Evolutionary conservation across 2,888 invertebrate species (phyloP), one percentile per base, ranked within the genome.

Genomic region (Kuschelorhynchus macadamiae): DNA sequence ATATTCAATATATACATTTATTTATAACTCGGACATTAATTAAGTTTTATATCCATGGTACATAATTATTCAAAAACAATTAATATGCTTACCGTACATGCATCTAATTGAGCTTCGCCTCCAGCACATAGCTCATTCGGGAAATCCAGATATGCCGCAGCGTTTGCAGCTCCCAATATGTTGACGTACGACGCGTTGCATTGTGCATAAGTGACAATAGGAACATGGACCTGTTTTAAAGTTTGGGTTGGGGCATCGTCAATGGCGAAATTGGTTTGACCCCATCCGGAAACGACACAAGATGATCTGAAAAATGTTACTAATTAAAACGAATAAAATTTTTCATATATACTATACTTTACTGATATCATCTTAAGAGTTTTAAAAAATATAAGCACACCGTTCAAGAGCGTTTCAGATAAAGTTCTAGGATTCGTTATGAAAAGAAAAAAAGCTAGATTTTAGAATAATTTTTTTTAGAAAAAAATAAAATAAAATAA

Each of bases 91-190:
- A 92, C 92, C 52, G 91, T 92, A 83, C 93, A 94, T 20, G 93
- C 89, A 80, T 94, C 94, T 78, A 91, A 92, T 66, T 89, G 90
- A 2, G 85, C 81, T 79, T 92, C 91, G 0, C 93, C 93, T 0
- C 94, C 94, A 33, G 93, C 94, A 77, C 94, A 94, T 8, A 93
- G 82, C 78, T 94, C 93, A 30, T 90, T 90, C 0, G 86, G 86
- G 11, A 87, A 87, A 72, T 91, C 89, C 9, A 92, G 83, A 8
- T 85, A 80, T 9, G 59, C 63, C 46, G 77, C 77, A 7, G 75
- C 83, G 46, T 80, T 81, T 0, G 86, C 71, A 0, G 92, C 91
- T 0, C 94, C 86, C 1, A 91, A 86, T 0, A 83, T 79, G 30
- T 46, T 62, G 55, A 87, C 86, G 72, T 93, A 83, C 17, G 88